Percentiles rank a stretch among this genome's conserved stretches.
phyloP scores from a whole-genome alignment of 2,797 vertebrate species.

The Sebastolobus altivelis region DNA sequence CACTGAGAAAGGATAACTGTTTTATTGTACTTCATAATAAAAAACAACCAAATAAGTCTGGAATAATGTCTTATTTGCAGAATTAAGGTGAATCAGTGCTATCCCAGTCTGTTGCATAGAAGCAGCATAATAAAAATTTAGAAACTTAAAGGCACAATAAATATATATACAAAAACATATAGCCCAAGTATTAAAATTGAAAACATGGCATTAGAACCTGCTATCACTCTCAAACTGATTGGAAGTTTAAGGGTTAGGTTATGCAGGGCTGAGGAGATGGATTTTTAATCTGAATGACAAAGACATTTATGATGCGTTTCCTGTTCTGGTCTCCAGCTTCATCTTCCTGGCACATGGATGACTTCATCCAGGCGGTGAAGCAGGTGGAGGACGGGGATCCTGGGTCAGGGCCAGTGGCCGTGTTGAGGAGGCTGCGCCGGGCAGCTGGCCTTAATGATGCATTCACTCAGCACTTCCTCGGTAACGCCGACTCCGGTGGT shows the following conservation, averaged over 20 bases:
- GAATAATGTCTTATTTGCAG: no score
- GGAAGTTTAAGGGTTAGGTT: neutral
- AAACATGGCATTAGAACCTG: no score
- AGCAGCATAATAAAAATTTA: no score
- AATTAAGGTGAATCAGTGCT: no score
- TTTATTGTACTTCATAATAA: no score
- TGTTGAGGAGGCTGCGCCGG: conserved; percentile 66
- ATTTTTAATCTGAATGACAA: neutral
- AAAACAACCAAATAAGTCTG: no score
- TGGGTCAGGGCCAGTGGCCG: conserved; percentile 12
- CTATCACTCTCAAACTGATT: no score
- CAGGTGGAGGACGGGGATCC: conserved; percentile 71
- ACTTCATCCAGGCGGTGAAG: conserved; percentile 80
- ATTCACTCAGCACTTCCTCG: conserved; percentile 69
- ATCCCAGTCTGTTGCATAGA: no score
- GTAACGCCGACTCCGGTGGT: neutral
- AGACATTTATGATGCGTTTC: neutral
- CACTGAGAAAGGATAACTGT: no score
- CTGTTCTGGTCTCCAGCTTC: conserved; percentile 53
- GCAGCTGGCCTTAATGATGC: conserved; percentile 56
- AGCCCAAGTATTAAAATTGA: no score
- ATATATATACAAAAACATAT: no score
- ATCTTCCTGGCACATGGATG: conserved; percentile 76
- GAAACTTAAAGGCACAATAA: no score
- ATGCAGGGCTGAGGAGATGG: neutral